Evolutionary conservation across 2,797 vertebrate genomes (phyloP).

Genomic region (Mormyrops boulengeri): DNA sequence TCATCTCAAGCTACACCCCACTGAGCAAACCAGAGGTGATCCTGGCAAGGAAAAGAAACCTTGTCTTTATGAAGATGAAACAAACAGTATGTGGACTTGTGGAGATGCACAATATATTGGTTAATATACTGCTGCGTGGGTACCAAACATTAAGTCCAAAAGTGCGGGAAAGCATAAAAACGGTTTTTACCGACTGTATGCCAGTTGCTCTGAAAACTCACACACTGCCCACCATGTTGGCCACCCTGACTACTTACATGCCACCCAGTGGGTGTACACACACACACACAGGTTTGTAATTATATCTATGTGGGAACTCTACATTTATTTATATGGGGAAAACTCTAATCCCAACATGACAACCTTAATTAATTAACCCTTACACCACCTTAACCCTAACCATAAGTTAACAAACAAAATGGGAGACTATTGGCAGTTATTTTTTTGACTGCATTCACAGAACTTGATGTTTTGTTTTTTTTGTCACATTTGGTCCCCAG

Average conservation of each 20-base stretch:
- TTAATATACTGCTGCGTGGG: not conserved
- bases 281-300: not conserved
- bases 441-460: too few relatives aligned
- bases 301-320: too few relatives aligned
- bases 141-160: not conserved
- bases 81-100: not conserved
- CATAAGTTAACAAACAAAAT: too few relatives aligned
- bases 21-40: not conserved
- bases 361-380: too few relatives aligned
- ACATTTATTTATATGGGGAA: too few relatives aligned
- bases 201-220: not conserved
- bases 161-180: not conserved
- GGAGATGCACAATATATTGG: not conserved
- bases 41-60: not conserved
- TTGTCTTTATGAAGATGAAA: not conserved
- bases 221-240: not conserved
- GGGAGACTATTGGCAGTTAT: too few relatives aligned
- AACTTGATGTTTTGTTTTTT: too few relatives aligned
- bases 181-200: not conserved
- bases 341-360: too few relatives aligned
- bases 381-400: too few relatives aligned
- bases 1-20: not conserved
- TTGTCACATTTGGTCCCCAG: too few relatives aligned
- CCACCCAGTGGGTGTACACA: not conserved
- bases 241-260: not conserved